These are phyloP conservation scores for Brachypodius melanocephalos DNA, from an alignment of 2,113 vertebrate species.

Conservation along the genomic window DNA sequence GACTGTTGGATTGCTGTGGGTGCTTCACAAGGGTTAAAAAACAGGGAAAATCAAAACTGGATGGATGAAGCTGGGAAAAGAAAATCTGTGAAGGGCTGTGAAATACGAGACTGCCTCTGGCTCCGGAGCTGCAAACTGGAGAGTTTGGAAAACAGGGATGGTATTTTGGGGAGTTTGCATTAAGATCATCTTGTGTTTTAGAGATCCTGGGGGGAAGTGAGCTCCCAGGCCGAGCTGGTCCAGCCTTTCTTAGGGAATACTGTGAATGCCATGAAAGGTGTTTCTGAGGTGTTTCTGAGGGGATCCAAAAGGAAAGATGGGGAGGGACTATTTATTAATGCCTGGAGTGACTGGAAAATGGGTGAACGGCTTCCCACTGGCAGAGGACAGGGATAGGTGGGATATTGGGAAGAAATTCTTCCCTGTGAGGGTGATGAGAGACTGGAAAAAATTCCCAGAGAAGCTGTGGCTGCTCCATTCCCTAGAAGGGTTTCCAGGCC, in stretches of 20 bases:
- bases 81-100: background rate
- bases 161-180: background rate
- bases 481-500: background rate
- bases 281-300: background rate
- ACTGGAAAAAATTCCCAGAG: fast-evolving
- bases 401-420: background rate
- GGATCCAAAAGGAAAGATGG: background rate
- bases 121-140: background rate
- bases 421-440: background rate
- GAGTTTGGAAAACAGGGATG: background rate
- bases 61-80: background rate
- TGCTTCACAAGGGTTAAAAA: background rate
- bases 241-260: background rate
- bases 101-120: background rate
- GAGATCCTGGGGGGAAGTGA: background rate
- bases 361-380: background rate
- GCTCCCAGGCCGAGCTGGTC: background rate
- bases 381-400: background rate
- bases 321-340: fast-evolving
- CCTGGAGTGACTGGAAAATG: background rate
- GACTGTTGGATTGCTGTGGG: background rate
- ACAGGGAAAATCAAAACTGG: background rate
- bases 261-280: background rate
- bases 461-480: background rate
- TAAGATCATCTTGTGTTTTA: background rate